A percentile compares a stretch with the other conserved stretches of the same genome.
phyloP scores from a whole-genome alignment of 2,113 vertebrate genomes.

The Oceanites oceanicus region DNA sequence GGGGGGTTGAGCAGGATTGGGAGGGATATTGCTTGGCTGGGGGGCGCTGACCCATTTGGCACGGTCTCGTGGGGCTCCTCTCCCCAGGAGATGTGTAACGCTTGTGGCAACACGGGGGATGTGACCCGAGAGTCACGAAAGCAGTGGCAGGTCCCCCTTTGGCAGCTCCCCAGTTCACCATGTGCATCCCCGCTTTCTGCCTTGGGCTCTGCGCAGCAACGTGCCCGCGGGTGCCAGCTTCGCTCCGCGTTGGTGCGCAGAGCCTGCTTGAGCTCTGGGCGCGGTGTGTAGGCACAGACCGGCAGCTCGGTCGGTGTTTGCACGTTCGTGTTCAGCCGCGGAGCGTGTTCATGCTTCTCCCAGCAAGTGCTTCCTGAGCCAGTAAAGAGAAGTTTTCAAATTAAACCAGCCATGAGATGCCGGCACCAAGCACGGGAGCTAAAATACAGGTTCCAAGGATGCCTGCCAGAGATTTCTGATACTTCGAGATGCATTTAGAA shows the following conservation, averaged over 20 bases:
- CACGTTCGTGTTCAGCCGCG: fast-evolving
- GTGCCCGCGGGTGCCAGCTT: not conserved
- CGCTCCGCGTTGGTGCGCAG: not conserved
- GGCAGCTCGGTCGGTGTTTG: not conserved
- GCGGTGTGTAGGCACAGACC: not conserved
- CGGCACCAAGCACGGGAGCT: not conserved
- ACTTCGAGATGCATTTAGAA: not conserved
- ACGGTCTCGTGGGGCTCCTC: not conserved
- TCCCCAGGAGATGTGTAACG: not conserved
- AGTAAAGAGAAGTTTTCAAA: not conserved
- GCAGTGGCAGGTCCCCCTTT: not conserved
- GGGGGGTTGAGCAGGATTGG: not conserved
- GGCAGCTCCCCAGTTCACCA: not conserved
- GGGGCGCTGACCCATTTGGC: not conserved
- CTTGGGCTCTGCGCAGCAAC: fast-evolving
- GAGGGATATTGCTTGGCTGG: not conserved
- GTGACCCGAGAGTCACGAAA: not conserved
- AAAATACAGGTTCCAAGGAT: not conserved
- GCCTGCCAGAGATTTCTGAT: not conserved
- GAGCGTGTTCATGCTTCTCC: not conserved
- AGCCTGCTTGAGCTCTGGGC: not conserved
- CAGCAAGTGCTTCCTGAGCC: not conserved
- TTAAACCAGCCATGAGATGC: not conserved
- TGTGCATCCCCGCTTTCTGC: not conserved
- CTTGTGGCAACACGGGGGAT: not conserved